phyloP scores from a whole-genome alignment of 2,797 vertebrate genomes.

The Cheirogaleus major region DNA sequence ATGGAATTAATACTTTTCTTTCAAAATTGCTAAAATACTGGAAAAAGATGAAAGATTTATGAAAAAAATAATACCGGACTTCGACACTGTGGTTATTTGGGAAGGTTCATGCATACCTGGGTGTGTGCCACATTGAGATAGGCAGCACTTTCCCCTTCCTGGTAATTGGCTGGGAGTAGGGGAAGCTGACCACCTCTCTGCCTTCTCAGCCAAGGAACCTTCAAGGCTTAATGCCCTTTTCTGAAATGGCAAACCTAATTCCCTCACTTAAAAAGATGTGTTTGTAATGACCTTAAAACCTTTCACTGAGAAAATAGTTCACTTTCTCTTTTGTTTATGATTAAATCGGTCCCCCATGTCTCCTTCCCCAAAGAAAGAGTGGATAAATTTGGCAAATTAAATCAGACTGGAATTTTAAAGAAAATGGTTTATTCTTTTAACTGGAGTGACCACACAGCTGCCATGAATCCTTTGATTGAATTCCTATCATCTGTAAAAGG shows the following conservation, averaged over 20 bases:
- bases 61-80: neutral
- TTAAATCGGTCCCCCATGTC: neutral
- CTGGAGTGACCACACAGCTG: neutral
- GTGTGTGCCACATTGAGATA: too few species aligned
- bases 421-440: constrained; percentile 22
- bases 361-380: neutral
- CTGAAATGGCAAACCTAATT: neutral
- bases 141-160: neutral
- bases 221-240: neutral
- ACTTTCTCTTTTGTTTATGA: neutral
- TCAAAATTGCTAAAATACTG: neutral
- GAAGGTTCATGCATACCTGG: neutral
- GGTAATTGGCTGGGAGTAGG: neutral
- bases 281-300: neutral
- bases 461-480: neutral
- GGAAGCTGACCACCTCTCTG: neutral
- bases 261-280: neutral
- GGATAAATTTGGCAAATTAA: neutral
- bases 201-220: neutral
- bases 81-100: neutral
- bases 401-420: constrained; percentile 19
- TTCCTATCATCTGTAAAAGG: constrained; percentile 27
- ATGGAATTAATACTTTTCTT: neutral
- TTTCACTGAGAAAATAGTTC: neutral
- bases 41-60: neutral